Conservation (phyloP, 2,113 vertebrate genomes). For the Ciconia maguari region DNA sequence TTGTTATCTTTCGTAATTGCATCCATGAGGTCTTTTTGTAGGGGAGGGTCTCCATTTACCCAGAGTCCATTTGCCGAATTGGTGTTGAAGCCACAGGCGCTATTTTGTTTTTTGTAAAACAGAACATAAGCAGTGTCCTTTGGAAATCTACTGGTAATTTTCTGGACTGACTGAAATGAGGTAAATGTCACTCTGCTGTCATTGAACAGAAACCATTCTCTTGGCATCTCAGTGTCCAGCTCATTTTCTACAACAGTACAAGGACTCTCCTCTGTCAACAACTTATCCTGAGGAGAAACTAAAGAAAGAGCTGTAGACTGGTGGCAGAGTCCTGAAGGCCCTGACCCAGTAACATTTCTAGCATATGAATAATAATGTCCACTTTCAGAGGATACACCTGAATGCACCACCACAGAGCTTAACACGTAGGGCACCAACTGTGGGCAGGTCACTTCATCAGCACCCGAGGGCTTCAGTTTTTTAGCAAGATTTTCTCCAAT, state of each 20-base stretch:
- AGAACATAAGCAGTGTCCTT: slow-evolving; percentile 98
- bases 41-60: slow-evolving; percentile 88
- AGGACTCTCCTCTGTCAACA: slow-evolving; percentile 60
- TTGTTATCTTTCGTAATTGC: slow-evolving; percentile 98
- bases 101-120: slow-evolving; percentile 91
- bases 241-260: slow-evolving; percentile 71
- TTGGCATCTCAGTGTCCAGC: slow-evolving; percentile 73
- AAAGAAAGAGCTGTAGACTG: slow-evolving; percentile 68
- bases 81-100: slow-evolving; percentile 53
- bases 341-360: slow-evolving; percentile 81
- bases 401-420: slow-evolving; percentile 97
- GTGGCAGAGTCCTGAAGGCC: slow-evolving; percentile 69
- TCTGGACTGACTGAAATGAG: slow-evolving; percentile 95
- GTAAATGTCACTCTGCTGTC: slow-evolving; percentile 97
- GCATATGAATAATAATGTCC: slow-evolving; percentile 98
- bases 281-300: slow-evolving; percentile 63
- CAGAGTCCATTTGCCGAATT: slow-evolving; percentile 77
- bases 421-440: slow-evolving; percentile 83
- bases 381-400: slow-evolving; percentile 96
- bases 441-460: slow-evolving; percentile 78
- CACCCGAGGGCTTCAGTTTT: slow-evolving; percentile 91
- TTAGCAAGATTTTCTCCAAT: slow-evolving; percentile 92
- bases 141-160: slow-evolving; percentile 95
- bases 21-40: slow-evolving; percentile 97
- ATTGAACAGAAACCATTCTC: slow-evolving; percentile 97